Evolutionary conservation across 2,113 vertebrate genomes (phyloP), one percentile per base, ranked within the genome.

Genomic region (Centrocercus urophasianus): DNA sequence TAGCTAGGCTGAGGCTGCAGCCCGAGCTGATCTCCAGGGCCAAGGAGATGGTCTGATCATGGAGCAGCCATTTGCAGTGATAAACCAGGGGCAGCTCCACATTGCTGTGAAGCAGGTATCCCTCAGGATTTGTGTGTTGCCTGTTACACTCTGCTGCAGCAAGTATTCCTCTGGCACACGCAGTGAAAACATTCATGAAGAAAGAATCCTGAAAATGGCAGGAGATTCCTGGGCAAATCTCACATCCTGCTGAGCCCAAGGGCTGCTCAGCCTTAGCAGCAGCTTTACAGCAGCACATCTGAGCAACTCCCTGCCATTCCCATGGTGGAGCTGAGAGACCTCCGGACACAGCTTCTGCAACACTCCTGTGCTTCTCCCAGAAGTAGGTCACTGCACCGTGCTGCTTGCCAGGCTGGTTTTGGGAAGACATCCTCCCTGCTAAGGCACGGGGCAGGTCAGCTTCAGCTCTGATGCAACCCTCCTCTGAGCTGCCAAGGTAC

Each of bases 321-420:
- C 56, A 32, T 52, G 22, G 45, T 50, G 1, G 79, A 40, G 61
- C 77, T 52, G 47, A 1, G 10, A 43, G 69, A n/a, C 61, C 91
- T 6, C 61, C 1, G 4, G 93, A 78, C 86, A 86, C 40, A 5
- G 45, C 22, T 75, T 16, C 82, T 45, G 48, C 72, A 43, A 4
- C 59, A 36, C 66, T 91, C 14, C 21, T n/a, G 76, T 2, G 18
- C 63, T 84, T 88, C 86, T 93, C 83, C 85, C 1, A 0, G 81
- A 97, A 97, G 89, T 95, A 95, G 95, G 95, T 96, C 95, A 96
- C 66, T 74, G 78, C 86, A 88, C 88, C 1, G 14, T 59, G 86
- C 85, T 92, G 87, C 81, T 79, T 81, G 89, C 90, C 76, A 82
- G 72, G 80, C 70, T 76, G 77, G 3, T 95, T 91, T 93, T 47